phyloP scores from a whole-genome alignment of 2,888 invertebrate species.

The Stenichneumon culpator region DNA sequence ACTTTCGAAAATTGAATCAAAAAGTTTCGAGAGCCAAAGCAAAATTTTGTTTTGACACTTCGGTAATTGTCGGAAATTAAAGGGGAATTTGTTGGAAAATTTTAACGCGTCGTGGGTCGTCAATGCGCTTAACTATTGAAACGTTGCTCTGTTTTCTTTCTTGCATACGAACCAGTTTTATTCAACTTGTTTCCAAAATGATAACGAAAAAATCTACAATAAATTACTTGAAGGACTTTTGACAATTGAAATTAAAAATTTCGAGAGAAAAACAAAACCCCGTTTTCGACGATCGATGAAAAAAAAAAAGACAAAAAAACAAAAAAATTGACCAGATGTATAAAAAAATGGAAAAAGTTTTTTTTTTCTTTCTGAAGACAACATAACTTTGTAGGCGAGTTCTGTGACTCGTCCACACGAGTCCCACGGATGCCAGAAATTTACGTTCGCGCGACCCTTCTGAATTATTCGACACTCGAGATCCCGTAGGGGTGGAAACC shows the following conservation, averaged over 20 bases:
- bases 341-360: background rate
- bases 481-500: constrained; percentile 34
- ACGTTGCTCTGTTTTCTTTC: no score
- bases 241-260: no score
- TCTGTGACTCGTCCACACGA: constrained; percentile 38
- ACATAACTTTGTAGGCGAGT: constrained; percentile 10
- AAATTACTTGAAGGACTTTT: no score
- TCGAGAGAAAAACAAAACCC: no score
- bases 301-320: background rate
- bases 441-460: constrained; percentile 50
- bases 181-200: no score
- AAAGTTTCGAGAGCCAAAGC: no score
- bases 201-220: no score
- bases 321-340: background rate
- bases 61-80: background rate
- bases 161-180: no score
- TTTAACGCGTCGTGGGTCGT: no score
- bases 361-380: background rate
- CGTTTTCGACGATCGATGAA: no score
- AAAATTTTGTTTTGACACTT: background rate
- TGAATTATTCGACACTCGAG: constrained; percentile 52
- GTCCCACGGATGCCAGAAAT: constrained; percentile 42
- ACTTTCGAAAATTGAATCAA: no score
- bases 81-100: background rate
- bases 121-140: no score